These are phyloP conservation scores for Lepisosteus oculatus DNA, from an alignment of 2,113 vertebrate species.

Conservation along the genomic window DNA sequence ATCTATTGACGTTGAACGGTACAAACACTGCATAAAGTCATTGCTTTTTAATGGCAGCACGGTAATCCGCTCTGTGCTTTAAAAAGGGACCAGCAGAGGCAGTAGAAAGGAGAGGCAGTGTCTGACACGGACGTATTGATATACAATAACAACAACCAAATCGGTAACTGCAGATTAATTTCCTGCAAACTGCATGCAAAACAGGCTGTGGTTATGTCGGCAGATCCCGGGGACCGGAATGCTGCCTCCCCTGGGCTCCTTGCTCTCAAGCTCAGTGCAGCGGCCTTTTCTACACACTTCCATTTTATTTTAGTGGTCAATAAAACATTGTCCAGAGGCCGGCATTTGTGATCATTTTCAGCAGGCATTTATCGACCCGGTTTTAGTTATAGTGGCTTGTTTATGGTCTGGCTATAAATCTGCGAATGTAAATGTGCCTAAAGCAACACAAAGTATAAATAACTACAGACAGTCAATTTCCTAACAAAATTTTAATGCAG, in stretches of 20 bases:
- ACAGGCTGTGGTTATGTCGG: constrained; percentile 7
- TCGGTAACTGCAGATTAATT: constrained; percentile 14
- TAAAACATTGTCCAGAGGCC: constrained; percentile 40
- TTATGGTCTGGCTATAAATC: constrained; percentile 40
- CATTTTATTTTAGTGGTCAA: constrained; percentile 43
- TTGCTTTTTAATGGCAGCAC: no score
- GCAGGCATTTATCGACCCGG: constrained; percentile 38
- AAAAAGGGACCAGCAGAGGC: no score
- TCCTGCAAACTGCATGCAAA: constrained; percentile 4
- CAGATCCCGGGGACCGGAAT: no score
- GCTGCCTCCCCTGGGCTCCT: background rate
- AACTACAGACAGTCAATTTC: constrained; percentile 32
- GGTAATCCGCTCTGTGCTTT: no score
- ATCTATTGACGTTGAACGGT: no score
- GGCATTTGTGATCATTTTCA: constrained; percentile 35
- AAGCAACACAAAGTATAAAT: constrained; percentile 45
- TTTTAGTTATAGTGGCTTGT: constrained; percentile 42
- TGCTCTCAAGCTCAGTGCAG: constrained; percentile 1
- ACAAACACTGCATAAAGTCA: no score
- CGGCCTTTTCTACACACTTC: constrained; percentile 20
- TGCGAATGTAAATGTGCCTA: constrained; percentile 40
- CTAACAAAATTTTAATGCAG: constrained; percentile 37
- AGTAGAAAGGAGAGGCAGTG: no score
- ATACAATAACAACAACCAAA: constrained; percentile 1
- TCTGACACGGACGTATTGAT: no score